phyloP scores from a whole-genome alignment of 2,797 vertebrate genomes.

The Amazona finschi region DNA sequence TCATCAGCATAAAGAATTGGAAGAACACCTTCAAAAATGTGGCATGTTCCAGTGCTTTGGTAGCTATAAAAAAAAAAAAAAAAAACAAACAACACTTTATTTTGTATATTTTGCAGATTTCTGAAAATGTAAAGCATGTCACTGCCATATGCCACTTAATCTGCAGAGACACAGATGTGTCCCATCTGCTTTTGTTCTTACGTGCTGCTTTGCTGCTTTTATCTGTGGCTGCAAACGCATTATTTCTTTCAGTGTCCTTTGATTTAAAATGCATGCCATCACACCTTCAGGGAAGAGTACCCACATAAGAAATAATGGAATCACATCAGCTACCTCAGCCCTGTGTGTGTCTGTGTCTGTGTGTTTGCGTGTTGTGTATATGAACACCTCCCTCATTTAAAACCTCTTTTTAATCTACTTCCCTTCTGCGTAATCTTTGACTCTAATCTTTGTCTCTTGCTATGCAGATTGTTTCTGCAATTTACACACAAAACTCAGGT shows the following conservation, averaged over 20 bases:
- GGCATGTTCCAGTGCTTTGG: background rate
- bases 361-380: background rate
- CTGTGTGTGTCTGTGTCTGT: background rate
- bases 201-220: background rate
- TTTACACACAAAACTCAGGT: background rate
- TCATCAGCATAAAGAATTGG: background rate
- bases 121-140: background rate
- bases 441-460: background rate
- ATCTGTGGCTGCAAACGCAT: background rate
- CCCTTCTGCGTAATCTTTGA: slow-evolving; percentile 1
- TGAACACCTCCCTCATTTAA: background rate
- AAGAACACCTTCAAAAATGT: background rate
- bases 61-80: background rate
- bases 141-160: slow-evolving; percentile 5
- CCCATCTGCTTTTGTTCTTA: slow-evolving; percentile 27
- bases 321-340: background rate
- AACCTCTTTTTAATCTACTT: slow-evolving; percentile 42
- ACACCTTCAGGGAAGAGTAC: background rate
- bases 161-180: background rate
- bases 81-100: background rate
- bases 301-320: background rate
- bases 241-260: background rate
- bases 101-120: slow-evolving; percentile 28
- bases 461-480: background rate
- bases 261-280: background rate